These are phyloP conservation scores for Rutilus rutilus DNA, from an alignment of 2,113 vertebrate genomes.

Conservation along the genomic window DNA sequence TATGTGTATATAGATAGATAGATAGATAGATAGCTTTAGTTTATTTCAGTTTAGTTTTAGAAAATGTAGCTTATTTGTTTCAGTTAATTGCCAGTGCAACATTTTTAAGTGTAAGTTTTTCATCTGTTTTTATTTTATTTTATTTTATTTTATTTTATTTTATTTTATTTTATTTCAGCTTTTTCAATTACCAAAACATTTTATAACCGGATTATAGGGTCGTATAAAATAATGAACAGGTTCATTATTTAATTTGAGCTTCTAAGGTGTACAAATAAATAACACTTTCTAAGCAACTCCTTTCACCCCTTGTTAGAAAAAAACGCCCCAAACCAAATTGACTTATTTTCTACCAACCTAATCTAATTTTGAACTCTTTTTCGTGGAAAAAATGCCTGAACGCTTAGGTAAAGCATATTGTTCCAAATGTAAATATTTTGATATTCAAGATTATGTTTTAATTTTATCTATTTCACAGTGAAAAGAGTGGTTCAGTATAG, in stretches of 20 bases:
- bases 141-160: background rate
- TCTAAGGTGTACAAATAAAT: no score
- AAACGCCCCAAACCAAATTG: background rate
- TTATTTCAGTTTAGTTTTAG: background rate
- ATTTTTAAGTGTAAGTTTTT: background rate
- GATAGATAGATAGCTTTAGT: no score
- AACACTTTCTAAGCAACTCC: background rate
- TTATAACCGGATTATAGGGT: background rate
- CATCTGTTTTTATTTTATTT: background rate
- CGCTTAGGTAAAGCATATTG: background rate
- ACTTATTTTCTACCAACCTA: background rate
- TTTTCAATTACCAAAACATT: background rate
- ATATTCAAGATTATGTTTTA: background rate
- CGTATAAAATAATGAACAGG: background rate
- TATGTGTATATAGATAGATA: no score
- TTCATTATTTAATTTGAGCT: background rate
- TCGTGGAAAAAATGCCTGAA: background rate
- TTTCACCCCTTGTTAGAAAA: background rate
- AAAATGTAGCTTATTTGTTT: background rate
- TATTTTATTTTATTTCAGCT: background rate
- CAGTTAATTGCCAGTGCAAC: background rate
- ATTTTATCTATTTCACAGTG: background rate
- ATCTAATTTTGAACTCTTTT: background rate
- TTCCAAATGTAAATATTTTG: background rate
- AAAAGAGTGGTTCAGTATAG: slow-evolving; percentile 46